These are phyloP conservation scores for Bettongia penicillata DNA, from an alignment of 2,113 vertebrate species.

Conservation along the genomic window DNA sequence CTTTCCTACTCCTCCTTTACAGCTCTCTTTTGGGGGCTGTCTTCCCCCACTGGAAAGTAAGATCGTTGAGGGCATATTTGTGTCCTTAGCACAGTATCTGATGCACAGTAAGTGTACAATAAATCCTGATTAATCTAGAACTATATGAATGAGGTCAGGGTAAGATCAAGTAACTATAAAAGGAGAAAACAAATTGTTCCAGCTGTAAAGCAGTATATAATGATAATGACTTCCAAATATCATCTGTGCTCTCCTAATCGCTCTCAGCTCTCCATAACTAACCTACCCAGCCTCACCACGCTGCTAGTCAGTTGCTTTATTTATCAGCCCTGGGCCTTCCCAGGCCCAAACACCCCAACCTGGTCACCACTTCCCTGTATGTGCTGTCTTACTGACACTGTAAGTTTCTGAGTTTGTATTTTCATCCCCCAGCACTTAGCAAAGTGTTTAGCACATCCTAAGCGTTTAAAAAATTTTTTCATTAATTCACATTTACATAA, in stretches of 20 bases:
- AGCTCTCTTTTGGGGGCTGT: neutral
- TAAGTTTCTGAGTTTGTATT: neutral
- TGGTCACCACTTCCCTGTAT: neutral
- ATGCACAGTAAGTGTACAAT: neutral
- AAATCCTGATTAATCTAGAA: neutral
- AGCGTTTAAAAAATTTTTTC: neutral
- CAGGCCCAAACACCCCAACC: neutral
- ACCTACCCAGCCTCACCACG: neutral
- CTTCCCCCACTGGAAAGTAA: neutral
- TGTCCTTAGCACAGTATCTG: neutral
- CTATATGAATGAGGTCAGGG: neutral
- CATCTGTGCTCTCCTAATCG: neutral
- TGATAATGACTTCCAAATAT: neutral
- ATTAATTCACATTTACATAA: neutral
- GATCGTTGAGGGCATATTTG: neutral
- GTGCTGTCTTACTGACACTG: neutral
- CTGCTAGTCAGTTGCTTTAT: neutral
- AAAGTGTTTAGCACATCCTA: neutral
- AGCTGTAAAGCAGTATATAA: constrained; percentile 16
- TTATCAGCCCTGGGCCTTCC: neutral
- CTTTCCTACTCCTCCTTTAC: neutral
- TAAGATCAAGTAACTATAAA: neutral
- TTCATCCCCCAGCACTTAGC: neutral
- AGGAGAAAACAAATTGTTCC: neutral
- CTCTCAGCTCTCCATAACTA: neutral